These are phyloP conservation scores for Procambarus virginalis DNA, from an alignment of 1,140 invertebrate genomes.

Conservation along the genomic window DNA sequence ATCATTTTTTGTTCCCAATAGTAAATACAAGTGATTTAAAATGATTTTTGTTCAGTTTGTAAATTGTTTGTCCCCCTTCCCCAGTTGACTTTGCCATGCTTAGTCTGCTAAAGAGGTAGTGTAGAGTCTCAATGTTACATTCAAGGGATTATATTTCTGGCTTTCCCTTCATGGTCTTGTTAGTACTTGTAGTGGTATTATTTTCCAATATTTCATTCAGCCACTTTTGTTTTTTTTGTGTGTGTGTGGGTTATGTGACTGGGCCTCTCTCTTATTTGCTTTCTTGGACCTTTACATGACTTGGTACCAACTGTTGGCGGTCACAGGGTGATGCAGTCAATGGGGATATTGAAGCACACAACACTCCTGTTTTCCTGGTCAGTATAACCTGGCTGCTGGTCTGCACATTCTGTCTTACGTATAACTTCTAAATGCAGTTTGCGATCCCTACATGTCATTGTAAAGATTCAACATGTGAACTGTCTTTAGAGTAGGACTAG, in stretches of 20 bases:
- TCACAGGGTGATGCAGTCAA: conserved; percentile 52
- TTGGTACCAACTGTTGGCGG: conserved; percentile 45
- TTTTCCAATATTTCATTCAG: conserved; percentile 6
- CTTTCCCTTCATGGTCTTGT: not conserved
- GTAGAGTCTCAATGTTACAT: not conserved
- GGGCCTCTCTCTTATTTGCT: conserved; percentile 30
- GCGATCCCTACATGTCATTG: too few species aligned
- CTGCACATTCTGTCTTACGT: not conserved
- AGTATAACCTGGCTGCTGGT: conserved; percentile 30
- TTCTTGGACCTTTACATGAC: conserved; percentile 45
- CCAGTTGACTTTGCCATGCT: not conserved
- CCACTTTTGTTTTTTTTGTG: conserved; percentile 1
- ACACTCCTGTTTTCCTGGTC: conserved; percentile 46
- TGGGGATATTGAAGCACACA: conserved; percentile 41
- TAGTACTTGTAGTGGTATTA: not conserved
- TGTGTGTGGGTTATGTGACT: conserved; percentile 11
- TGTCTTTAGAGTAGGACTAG: too few species aligned
- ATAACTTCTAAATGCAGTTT: too few species aligned
- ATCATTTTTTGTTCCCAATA: not conserved
- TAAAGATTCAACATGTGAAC: too few species aligned
- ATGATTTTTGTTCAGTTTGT: not conserved
- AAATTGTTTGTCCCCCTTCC: not conserved
- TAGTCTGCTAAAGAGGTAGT: not conserved
- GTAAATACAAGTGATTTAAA: not conserved
- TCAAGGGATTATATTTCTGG: not conserved